Evolutionary conservation across 2,113 vertebrate species (phyloP), one percentile per base, ranked within the genome.

Genomic region (Passer domesticus): DNA sequence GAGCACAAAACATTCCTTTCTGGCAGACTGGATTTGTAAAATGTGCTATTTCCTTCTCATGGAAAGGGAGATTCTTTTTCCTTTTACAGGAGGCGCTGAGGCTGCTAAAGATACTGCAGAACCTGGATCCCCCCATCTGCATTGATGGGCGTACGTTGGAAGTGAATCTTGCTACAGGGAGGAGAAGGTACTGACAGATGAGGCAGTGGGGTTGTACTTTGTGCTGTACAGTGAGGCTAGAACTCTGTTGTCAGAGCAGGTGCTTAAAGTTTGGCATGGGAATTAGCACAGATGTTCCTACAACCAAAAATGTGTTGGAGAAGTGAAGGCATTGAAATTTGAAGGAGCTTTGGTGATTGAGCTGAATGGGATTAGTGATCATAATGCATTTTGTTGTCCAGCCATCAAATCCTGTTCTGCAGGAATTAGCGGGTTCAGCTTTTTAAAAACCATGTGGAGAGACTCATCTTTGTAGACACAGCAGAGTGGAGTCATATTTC

Each of bases 101-200:
- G 55, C 98, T 99, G 93, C 99, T 99, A 49, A 99, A 99, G 93
- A 98, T 99, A 82, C 97, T 99, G 79, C 99, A 99, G 73, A 99
- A 99, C 84, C 98, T 99, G 83, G 98, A 98, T 87, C 98, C 98
- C 41, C 99, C 99, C 1, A 98, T 99, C 80, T 99, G 98, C 93
- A 98, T 99, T n/a, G 99, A 99, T 81, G 99, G 99, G 43, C 98
- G 99, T 92, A 97, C 98, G 7, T 97, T 99, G 93, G 99, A 99
- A 94, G 99, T 99, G 64, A 99, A 99, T 92, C 98, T 99, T 44
- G 99, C 99, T 39, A 99, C 98, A 55, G 98, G 98, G 43, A 98
- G 98, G 62, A 97, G 98, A 79, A 98, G 98, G 98, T 98, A 97
- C 49, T 60, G 53, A 4, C 13, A 55, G 64, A 73, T 46, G 35